Evolutionary conservation across 2,797 vertebrate genomes (phyloP), one percentile per base, ranked within the genome.

Genomic region (Distichodus sexfasciatus): DNA sequence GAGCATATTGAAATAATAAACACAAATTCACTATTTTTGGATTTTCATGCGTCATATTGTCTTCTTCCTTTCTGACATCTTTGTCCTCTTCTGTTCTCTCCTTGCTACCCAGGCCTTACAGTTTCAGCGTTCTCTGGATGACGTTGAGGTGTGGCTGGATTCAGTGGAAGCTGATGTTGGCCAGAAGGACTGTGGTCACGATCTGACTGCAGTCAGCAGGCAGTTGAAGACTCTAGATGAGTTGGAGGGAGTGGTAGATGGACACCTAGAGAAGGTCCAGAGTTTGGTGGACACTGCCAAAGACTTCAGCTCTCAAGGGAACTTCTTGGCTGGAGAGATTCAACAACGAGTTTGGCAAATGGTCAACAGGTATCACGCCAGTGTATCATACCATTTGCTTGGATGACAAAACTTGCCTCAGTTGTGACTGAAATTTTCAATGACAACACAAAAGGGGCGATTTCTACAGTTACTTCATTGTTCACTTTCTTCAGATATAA

Each of bases 211-310:
- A 0, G 86, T 93, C 61, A 86, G 69, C 19, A 79, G 87, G 67
- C 90, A 94, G 28, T 84, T 96, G 65, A 91, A 91, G 66, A 82
- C 86, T 19, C 91, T 94, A 66, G 87, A 88, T 35, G 90, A 89
- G 1, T 69, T 95, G 76, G 95, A 97, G 79, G 91, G 92, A 79
- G 85, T 89, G n/a, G 80, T 94, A 74, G 81, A 88, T 53, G 83
- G 84, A 15, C 91, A 90, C 15, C 76, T 82, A 4, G 84, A 91
- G 41, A 67, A 84, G 8, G 80, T 93, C 2, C 88, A 93, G 88
- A 82, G 64, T 14, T 83, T 95, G 58, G 57, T 92, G 70, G 76
- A 85, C 59, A 91, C 87, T 11, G 87, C 88, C 2, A 91, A 85
- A 74, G 82, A 80, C 2, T 89, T 93, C 65, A 76, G 84, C 21